A percentile compares a stretch with the other conserved stretches of the same genome.
phyloP scores from a whole-genome alignment of 2,888 invertebrate genomes.

The Acanthosepion pharaonis region DNA sequence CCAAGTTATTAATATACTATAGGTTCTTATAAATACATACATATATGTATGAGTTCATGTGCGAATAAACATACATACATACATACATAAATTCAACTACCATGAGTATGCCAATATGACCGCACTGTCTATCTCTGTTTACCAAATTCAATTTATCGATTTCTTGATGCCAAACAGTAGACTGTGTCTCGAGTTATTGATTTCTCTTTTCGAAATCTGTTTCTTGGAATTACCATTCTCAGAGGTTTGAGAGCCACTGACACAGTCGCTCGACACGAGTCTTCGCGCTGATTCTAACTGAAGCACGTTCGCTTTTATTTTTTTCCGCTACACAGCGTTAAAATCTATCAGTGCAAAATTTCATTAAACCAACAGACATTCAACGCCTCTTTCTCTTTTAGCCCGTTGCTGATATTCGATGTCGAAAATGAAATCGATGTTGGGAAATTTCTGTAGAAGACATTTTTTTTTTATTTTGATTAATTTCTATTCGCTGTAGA shows the following conservation, averaged over 20 bases:
- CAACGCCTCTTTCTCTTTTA: not conserved
- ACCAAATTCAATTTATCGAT: conserved; percentile 6
- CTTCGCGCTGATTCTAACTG: not conserved
- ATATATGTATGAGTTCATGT: no score
- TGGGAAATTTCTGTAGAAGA: no score
- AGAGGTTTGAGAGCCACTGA: not conserved
- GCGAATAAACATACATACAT: not conserved
- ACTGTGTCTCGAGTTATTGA: not conserved
- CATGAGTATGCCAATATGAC: not conserved
- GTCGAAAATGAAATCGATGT: not conserved
- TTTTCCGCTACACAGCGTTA: not conserved
- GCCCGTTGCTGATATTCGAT: not conserved
- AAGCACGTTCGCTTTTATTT: not conserved
- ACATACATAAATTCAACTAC: not conserved
- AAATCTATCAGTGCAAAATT: not conserved
- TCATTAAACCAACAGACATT: not conserved
- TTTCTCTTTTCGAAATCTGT: not conserved
- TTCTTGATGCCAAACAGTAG: not conserved
- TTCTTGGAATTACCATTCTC: not conserved
- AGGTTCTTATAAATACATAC: no score
- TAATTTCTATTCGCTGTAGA: no score
- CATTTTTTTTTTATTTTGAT: no score
- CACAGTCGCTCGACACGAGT: no score
- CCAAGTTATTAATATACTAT: no score
- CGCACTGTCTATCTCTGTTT: not conserved